phyloP scores from a whole-genome alignment of 2,113 vertebrate genomes.

The Alces alces region DNA sequence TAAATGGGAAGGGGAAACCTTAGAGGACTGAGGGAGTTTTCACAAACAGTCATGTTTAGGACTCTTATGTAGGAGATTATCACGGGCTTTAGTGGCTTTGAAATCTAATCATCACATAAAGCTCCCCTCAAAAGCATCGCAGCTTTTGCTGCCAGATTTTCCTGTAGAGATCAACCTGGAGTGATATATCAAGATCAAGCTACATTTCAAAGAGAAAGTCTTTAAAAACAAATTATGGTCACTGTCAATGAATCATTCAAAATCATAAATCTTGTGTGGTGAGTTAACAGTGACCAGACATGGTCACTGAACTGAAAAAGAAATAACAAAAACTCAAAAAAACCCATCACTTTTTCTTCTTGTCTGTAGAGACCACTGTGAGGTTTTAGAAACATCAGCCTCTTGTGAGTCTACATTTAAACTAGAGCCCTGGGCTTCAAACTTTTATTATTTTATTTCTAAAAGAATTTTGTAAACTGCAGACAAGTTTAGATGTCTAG shows the following conservation, averaged over 20 bases:
- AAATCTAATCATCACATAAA: slow-evolving; percentile 82
- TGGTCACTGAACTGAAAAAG: not conserved
- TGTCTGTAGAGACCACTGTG: not conserved
- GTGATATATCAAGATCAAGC: slow-evolving; percentile 79
- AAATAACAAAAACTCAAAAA: not conserved
- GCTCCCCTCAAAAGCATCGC: slow-evolving; percentile 70
- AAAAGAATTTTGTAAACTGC: not conserved
- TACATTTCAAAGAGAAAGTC: slow-evolving; percentile 79
- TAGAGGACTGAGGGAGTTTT: slow-evolving; percentile 62
- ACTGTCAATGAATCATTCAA: slow-evolving; percentile 73
- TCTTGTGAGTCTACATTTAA: not conserved
- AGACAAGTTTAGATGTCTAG: not conserved
- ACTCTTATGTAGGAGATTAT: slow-evolving; percentile 71
- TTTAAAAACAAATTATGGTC: slow-evolving; percentile 67
- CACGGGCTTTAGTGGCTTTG: slow-evolving; percentile 74
- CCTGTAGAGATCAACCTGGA: slow-evolving; percentile 60
- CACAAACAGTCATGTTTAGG: slow-evolving; percentile 67
- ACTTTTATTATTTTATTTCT: not conserved
- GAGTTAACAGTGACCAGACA: slow-evolving; percentile 22
- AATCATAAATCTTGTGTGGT: slow-evolving; percentile 60
- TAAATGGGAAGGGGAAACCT: not conserved
- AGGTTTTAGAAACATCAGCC: not conserved
- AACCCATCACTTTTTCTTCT: not conserved
- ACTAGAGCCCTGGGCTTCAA: not conserved
- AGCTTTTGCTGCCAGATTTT: slow-evolving; percentile 69